Base-by-base conservation (phyloP, 1,140 invertebrate species). In the Saccostrea echinata region DNA sequence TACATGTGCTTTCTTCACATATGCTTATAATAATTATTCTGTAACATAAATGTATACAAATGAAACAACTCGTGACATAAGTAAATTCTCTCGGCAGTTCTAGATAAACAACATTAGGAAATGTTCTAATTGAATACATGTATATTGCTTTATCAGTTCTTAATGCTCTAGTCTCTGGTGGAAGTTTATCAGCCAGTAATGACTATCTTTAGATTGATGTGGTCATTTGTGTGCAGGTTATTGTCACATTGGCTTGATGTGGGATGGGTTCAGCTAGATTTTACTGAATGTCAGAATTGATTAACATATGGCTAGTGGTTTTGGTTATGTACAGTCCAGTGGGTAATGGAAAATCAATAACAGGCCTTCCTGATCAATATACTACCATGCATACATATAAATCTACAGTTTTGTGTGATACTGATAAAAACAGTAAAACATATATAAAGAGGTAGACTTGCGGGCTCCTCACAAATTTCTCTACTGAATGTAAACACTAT, bases 271-370 rank as follows among this genome's bases (percentile, higher is more conserved):
- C 27, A 33, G 68, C 68, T 35, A 33, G 1, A 33, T 76, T 27
- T 30, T 30, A 8, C 68, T 76, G 27, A 64, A 76, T 76, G 68
- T 76, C 68, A 12, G 16, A 27, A 71, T 71, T 71, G 21, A 71
- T 13, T 13, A 30, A n/a, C n/a, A n/a, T 57, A 57, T 27, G 27
- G 24, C 64, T 30, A 27, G 12, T 76, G 27, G 30, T 30, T 76
- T 64, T 21, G 13, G 57, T 64, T 76, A 33, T 16, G 68, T 76
- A 13, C 68, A 76, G 68, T 30, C 68, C 68, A 76, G 64, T 76
- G 27, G 27, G 27, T 76, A 76, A 76, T 76, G 30, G 68, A 33
- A 76, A 76, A 76, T 76, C 68, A 76, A 76, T 76, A n/a, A 21
- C 16, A 43, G 43, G 43, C 6, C 43, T 43, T 43, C 43, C 43